A percentile compares a stretch with the other conserved stretches of the same genome.
Evolutionary conservation across 2,888 invertebrate species (phyloP).

Genomic region (Eupithecia insigniata): DNA sequence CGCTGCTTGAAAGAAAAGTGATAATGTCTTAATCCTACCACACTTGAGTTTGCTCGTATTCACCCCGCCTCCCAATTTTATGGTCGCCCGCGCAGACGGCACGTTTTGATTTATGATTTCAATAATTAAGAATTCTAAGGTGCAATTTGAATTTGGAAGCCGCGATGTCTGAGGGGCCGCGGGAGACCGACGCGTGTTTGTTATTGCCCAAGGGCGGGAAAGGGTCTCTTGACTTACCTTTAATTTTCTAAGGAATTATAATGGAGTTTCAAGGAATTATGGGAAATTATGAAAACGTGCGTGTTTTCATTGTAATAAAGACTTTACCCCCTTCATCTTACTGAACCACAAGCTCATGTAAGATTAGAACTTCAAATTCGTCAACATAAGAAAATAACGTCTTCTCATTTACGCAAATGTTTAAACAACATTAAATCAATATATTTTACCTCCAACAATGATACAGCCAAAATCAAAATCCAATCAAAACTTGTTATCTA

Average conservation of each 20-base stretch:
- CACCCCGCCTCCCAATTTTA: slow-evolving; percentile 74
- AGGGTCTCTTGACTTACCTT: slow-evolving; percentile 76
- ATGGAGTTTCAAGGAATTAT: slow-evolving; percentile 68
- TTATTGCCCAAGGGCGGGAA: slow-evolving; percentile 77
- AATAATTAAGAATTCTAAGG: slow-evolving; percentile 85
- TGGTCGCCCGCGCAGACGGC: slow-evolving; percentile 82
- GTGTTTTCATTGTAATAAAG: slow-evolving; percentile 45
- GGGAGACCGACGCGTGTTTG: slow-evolving; percentile 81
- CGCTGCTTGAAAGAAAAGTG: slow-evolving; percentile 86
- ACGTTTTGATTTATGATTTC: slow-evolving; percentile 84
- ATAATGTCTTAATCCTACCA: slow-evolving; percentile 87
- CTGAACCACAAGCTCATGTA: neutral
- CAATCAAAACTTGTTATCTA: slow-evolving; percentile 4
- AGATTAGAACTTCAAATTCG: slow-evolving; percentile 15
- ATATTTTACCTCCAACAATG: neutral
- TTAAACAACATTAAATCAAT: neutral
- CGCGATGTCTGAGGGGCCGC: slow-evolving; percentile 71
- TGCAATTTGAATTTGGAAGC: slow-evolving; percentile 83
- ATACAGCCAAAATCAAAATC: slow-evolving; percentile 3
- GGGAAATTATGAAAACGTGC: slow-evolving; percentile 58
- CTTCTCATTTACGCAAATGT: neutral
- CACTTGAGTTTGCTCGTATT: slow-evolving; percentile 73
- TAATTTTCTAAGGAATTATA: slow-evolving; percentile 75
- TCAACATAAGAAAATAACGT: neutral
- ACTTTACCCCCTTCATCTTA: slow-evolving; percentile 23